These are phyloP conservation scores for Chroicocephalus ridibundus DNA, from an alignment of 2,113 vertebrate species.

Conservation along the genomic window DNA sequence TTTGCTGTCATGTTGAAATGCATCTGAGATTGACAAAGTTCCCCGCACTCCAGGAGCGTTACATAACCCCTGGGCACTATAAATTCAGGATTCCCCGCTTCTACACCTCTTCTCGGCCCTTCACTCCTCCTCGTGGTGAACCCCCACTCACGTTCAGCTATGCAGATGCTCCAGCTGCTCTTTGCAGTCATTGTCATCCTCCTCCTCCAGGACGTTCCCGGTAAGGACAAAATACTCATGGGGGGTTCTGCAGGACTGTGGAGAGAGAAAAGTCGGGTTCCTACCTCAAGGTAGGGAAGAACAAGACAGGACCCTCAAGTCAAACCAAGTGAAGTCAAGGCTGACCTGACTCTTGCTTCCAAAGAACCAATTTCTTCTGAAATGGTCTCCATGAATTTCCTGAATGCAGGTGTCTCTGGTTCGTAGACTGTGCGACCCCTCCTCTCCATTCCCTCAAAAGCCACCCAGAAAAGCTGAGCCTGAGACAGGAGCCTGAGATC, in stretches of 20 bases:
- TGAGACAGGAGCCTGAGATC: background rate
- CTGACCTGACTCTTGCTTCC: background rate
- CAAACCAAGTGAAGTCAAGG: background rate
- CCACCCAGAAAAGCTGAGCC: background rate
- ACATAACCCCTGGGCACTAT: constrained; percentile 3
- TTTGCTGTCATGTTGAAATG: constrained; percentile 59
- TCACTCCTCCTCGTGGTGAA: background rate
- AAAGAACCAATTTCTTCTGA: background rate
- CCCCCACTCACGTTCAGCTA: background rate
- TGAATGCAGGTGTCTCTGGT: background rate
- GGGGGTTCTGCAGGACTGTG: background rate
- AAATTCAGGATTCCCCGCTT: constrained; percentile 24
- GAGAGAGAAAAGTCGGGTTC: background rate
- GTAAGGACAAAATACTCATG: constrained; percentile 37
- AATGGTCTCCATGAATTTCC: background rate
- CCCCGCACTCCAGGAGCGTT: background rate
- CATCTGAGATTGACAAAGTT: constrained; percentile 14
- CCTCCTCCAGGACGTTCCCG: background rate
- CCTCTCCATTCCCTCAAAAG: background rate
- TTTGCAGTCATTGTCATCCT: background rate
- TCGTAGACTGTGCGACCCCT: accelerated
- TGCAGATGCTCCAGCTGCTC: constrained; percentile 43
- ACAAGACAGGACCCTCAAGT: background rate
- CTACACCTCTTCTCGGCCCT: background rate
- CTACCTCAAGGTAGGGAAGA: background rate